These are phyloP conservation scores for Macrotus californicus DNA, from an alignment of 2,113 vertebrate species.

Conservation along the genomic window DNA sequence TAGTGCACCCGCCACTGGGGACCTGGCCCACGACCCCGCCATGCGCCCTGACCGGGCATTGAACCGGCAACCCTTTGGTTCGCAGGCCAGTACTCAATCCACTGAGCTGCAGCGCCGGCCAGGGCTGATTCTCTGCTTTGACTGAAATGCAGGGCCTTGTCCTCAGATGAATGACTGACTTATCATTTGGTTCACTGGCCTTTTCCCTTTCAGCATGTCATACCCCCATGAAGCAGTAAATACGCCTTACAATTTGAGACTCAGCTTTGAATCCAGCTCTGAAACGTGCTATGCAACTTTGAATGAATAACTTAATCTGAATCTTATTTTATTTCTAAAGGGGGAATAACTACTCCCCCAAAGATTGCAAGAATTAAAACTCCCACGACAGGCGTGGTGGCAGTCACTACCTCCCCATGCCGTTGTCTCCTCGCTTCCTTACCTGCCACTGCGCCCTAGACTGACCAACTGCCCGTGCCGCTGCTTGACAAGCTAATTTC, in stretches of 20 bases:
- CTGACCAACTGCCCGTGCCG: not conserved
- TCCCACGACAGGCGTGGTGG: rapidly evolving
- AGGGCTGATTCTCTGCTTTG: too few species aligned
- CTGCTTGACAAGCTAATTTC: not conserved
- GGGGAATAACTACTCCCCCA: not conserved
- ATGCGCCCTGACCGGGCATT: too few species aligned
- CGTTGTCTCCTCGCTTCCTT: not conserved
- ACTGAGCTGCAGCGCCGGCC: too few species aligned
- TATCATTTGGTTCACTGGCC: not conserved
- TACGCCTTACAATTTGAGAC: not conserved
- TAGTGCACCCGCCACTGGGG: too few species aligned
- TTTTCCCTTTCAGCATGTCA: not conserved
- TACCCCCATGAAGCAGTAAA: not conserved
- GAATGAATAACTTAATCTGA: not conserved
- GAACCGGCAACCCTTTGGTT: too few species aligned
- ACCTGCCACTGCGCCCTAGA: not conserved
- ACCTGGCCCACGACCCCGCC: too few species aligned
- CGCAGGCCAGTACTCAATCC: too few species aligned
- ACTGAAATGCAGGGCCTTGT: not conserved
- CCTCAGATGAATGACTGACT: not conserved
- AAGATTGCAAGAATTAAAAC: not conserved
- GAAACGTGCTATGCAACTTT: not conserved
- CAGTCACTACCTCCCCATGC: too few species aligned
- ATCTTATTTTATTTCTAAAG: not conserved
- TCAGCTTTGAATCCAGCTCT: not conserved